Evolutionary conservation across 2,113 vertebrate species (phyloP), one percentile per base, ranked within the genome.

Genomic region (Acrocephalus kingi): DNA sequence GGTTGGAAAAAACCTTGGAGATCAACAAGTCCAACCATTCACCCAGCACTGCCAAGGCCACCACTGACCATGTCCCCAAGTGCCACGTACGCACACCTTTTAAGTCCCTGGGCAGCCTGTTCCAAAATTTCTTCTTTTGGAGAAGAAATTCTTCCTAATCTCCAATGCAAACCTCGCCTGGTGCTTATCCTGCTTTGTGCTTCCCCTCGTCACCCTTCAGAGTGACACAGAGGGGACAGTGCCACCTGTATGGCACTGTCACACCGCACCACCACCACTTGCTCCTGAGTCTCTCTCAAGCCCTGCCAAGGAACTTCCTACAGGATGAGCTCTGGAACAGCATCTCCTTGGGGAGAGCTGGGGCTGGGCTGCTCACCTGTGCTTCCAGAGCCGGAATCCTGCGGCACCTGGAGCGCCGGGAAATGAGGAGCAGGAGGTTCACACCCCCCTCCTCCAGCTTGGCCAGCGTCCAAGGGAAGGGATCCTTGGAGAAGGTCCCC

Each of bases 321-420:
- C 16, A 7, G 9, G 1, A 4, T 33, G 22, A n/a, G 19, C 46
- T 49, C 1, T 18, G 48, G 39, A 67, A 25, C 1, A 7, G 49
- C 68, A 19, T 25, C 67, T 69, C 46, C 82, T 5, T 2, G 20
- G 58, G 39, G 55, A 31, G n/a, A 14, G 24, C 52, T 0, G 2
- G 30, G 58, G 45, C 20, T 7, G 16, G 77, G 59, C 27, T 58
- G 33, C 69, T 48, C 84, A 30, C 68, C 87, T 45, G 45, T 0
- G 17, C 49, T 35, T 9, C 2, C 0, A 76, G 48, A 25, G 15
- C 27, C 35, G 4, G 1, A 2, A 24, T 39, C 19, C 76, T 18
- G 23, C 35, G 24, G 71, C 62, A 63, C 37, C 81, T 24, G 49
- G 63, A 74, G 48, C 0, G 0, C 49, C 30, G 72, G 62, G 90